Evolutionary conservation across 2,888 invertebrate species (phyloP).

Genomic region (Bombylius discolor): DNA sequence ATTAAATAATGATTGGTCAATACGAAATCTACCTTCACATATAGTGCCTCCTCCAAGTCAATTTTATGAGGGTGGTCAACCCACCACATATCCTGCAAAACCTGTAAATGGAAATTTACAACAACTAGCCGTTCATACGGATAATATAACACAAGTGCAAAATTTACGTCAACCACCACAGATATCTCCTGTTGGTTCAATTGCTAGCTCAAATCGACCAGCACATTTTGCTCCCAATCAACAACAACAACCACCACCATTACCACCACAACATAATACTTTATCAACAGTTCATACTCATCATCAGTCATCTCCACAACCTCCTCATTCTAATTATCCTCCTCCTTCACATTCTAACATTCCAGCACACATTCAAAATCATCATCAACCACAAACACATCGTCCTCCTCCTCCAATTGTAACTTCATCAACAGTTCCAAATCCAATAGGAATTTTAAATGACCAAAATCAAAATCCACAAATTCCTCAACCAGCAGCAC

Average conservation of each 20-base stretch:
- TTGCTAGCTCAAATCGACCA: slow-evolving; percentile 34
- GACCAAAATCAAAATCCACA: slow-evolving; percentile 18
- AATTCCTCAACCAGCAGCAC: slow-evolving; percentile 14
- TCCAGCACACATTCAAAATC: slow-evolving; percentile 14
- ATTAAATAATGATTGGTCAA: slow-evolving; percentile 2
- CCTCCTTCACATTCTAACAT: slow-evolving; percentile 12
- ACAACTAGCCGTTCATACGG: slow-evolving; percentile 30
- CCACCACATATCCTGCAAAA: slow-evolving; percentile 16
- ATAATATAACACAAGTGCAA: slow-evolving; percentile 14
- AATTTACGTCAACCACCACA: slow-evolving; percentile 34
- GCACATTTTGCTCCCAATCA: slow-evolving; percentile 12
- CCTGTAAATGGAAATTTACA: slow-evolving; percentile 21
- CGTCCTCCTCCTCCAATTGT: slow-evolving; percentile 35
- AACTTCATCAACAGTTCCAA: slow-evolving; percentile 7
- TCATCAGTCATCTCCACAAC: slow-evolving; percentile 1
- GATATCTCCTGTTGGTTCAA: slow-evolving; percentile 36
- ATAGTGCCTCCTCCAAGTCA: slow-evolving; percentile 15
- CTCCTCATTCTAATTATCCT: slow-evolving; percentile 8
- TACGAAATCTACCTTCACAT: slow-evolving; percentile 5
- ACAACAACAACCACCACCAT: not conserved
- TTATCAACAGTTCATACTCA: not conserved
- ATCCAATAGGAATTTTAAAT: slow-evolving; percentile 9
- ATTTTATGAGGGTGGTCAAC: slow-evolving; percentile 11
- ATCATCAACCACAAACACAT: slow-evolving; percentile 23
- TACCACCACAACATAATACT: not conserved